Evolutionary conservation across 2,888 invertebrate genomes (phyloP).

Genomic region (Bombylius major): DNA sequence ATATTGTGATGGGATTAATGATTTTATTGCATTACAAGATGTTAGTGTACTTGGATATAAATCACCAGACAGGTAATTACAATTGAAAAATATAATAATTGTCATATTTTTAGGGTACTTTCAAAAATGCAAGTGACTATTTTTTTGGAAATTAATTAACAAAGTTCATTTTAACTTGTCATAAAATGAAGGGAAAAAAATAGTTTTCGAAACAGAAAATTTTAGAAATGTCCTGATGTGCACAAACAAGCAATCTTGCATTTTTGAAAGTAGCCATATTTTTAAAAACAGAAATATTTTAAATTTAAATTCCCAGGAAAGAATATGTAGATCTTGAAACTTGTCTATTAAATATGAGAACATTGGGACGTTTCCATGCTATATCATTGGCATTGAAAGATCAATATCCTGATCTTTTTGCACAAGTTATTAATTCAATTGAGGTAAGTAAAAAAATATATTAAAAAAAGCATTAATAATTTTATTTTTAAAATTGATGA

Average conservation of each 20-base stretch:
- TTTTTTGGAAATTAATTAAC: slow-evolving; percentile 17
- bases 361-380: slow-evolving; percentile 46
- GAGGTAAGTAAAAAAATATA: slow-evolving; percentile 16
- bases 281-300: too few relatives aligned
- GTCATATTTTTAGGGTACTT: slow-evolving; percentile 34
- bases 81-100: slow-evolving; percentile 18
- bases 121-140: slow-evolving; percentile 37
- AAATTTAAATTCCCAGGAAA: background rate
- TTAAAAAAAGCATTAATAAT: too few relatives aligned
- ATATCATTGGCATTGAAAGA: slow-evolving; percentile 46
- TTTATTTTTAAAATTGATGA: too few relatives aligned
- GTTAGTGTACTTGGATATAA: slow-evolving; percentile 38
- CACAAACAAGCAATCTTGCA: too few relatives aligned
- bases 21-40: slow-evolving; percentile 46
- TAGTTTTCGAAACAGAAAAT: too few relatives aligned
- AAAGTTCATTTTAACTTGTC: too few relatives aligned
- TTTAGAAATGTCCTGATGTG: too few relatives aligned
- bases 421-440: slow-evolving; percentile 31
- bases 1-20: slow-evolving; percentile 41
- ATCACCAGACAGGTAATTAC: slow-evolving; percentile 33
- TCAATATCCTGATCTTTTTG: slow-evolving; percentile 40
- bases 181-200: too few relatives aligned
- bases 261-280: too few relatives aligned
- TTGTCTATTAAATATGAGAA: slow-evolving; percentile 39
- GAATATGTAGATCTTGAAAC: slow-evolving; percentile 36